Evolutionary conservation across 2,113 vertebrate species (phyloP).

Genomic region (Heterotilapia buettikoferi): DNA sequence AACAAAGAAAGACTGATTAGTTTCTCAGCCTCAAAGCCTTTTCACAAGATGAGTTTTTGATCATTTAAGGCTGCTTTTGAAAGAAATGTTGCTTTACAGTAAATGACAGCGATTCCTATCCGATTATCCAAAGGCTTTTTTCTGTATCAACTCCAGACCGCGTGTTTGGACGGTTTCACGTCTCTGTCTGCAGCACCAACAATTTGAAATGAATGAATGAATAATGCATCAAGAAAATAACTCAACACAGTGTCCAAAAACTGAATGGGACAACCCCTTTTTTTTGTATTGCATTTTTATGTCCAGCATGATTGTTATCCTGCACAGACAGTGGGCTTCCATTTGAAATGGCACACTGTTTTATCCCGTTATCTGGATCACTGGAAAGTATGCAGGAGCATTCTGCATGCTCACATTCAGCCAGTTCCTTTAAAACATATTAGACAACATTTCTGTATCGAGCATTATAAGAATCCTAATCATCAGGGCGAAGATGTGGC

Average conservation of each 20-base stretch:
- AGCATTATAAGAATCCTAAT: neutral
- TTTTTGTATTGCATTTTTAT: neutral
- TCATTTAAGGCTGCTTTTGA: neutral
- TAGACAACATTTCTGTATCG: neutral
- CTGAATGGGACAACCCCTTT: accelerated
- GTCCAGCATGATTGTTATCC: accelerated
- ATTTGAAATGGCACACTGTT: accelerated
- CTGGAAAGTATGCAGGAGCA: neutral
- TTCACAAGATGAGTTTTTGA: neutral
- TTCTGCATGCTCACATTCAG: neutral
- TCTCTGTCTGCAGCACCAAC: neutral
- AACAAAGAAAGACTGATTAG: neutral
- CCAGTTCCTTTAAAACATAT: neutral
- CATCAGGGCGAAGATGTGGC: neutral
- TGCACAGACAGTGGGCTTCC: neutral
- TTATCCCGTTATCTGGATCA: neutral
- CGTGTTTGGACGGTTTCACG: neutral
- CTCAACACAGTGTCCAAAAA: neutral
- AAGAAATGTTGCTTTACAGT: neutral
- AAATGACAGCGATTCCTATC: neutral
- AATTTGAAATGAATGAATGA: neutral
- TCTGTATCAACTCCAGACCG: neutral
- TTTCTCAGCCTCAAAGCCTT: neutral
- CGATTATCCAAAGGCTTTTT: neutral
- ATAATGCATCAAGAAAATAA: neutral